phyloP scores from a whole-genome alignment of 2,888 invertebrate genomes.

The Clanis bilineata region DNA sequence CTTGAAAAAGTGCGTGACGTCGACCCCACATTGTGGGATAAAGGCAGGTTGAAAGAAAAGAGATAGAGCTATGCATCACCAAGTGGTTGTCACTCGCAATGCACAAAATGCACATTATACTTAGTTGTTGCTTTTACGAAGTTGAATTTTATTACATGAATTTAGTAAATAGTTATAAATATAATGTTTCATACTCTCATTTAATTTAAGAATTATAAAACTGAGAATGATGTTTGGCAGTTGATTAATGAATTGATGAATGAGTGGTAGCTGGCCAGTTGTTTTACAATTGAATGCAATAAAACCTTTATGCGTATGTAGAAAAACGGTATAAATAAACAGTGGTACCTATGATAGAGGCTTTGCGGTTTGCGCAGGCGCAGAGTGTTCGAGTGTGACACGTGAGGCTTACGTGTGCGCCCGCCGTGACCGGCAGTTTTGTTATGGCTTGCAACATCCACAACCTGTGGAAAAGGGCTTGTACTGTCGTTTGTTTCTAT shows the following conservation, averaged over 20 bases:
- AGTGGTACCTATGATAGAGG: background rate
- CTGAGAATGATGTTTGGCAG: background rate
- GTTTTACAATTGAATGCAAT: background rate
- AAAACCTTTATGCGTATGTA: background rate
- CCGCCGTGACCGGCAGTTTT: conserved; percentile 62
- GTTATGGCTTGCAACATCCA: conserved; percentile 47
- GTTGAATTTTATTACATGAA: too few species aligned
- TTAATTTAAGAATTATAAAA: too few species aligned
- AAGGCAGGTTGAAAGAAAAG: too few species aligned
- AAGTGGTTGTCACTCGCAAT: too few species aligned
- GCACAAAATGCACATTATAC: too few species aligned
- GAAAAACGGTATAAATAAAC: background rate
- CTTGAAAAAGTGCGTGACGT: too few species aligned
- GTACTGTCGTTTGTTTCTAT: background rate
- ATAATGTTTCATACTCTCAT: too few species aligned
- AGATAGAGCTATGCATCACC: too few species aligned
- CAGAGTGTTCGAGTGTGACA: conserved; percentile 56
- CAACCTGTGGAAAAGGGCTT: conserved; percentile 2
- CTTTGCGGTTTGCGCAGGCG: conserved; percentile 27
- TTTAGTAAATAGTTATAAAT: too few species aligned
- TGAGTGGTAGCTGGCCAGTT: background rate
- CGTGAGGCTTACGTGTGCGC: conserved; percentile 50
- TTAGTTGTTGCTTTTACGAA: too few species aligned
- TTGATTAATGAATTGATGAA: background rate
- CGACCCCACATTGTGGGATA: too few species aligned